Evolutionary conservation across 2,113 vertebrate species (phyloP).

Genomic region (Antennarius striatus): DNA sequence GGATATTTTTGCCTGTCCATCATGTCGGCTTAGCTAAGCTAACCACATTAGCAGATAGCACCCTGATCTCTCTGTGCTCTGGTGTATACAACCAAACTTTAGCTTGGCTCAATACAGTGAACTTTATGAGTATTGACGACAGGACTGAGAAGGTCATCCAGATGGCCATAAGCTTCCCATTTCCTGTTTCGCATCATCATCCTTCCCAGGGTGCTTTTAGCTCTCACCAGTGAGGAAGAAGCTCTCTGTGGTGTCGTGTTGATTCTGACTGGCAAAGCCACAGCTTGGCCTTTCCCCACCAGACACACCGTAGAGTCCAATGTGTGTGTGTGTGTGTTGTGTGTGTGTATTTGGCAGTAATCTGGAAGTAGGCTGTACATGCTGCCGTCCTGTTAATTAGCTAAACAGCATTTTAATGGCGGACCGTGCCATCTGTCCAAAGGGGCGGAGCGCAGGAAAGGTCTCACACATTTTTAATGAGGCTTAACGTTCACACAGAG

Average conservation of each 20-base stretch:
- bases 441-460: conserved; percentile 48
- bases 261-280: conserved; percentile 48
- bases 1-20: conserved; percentile 25
- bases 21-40: background rate
- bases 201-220: conserved; percentile 45
- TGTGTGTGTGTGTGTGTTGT: conserved; percentile 32
- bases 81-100: background rate
- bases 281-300: conserved; percentile 68
- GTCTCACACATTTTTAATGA: conserved; percentile 78
- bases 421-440: conserved; percentile 75
- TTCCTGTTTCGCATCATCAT: conserved; percentile 49
- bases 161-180: conserved; percentile 43
- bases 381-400: conserved; percentile 72
- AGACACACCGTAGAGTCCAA: conserved; percentile 42
- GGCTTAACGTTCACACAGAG: conserved; percentile 66
- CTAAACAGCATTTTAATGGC: conserved; percentile 71
- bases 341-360: conserved; percentile 42
- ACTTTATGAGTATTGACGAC: conserved; percentile 37
- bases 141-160: conserved; percentile 55
- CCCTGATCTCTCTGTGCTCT: background rate
- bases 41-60: background rate
- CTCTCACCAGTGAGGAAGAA: conserved; percentile 41
- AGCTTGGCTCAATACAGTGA: conserved; percentile 23
- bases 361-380: conserved; percentile 30
- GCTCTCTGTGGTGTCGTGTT: conserved; percentile 42